These are phyloP conservation scores for Montipora efflorescens DNA, from an alignment of 64 coral and sea anemone species.

Conservation along the genomic window DNA sequence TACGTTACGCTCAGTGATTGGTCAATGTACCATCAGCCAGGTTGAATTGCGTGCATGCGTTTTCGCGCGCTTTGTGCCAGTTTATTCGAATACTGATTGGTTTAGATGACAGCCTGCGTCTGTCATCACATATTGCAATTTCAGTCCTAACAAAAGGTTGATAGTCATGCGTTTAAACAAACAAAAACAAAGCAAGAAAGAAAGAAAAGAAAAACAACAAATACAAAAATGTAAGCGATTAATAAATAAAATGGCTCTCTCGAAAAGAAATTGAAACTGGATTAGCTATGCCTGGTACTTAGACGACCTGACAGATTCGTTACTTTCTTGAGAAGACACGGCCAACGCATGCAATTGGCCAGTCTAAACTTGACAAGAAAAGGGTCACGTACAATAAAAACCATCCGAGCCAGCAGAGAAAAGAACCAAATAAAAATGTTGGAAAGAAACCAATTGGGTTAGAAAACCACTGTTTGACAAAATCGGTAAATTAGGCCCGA, in stretches of 20 bases:
- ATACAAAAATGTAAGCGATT: too few relatives aligned
- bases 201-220: too few relatives aligned
- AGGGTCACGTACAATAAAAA: background rate
- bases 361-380: background rate
- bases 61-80: background rate
- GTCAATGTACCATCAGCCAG: background rate
- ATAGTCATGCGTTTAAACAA: too few relatives aligned
- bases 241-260: background rate
- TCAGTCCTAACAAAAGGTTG: too few relatives aligned
- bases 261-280: background rate
- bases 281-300: background rate
- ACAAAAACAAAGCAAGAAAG: too few relatives aligned
- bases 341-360: background rate
- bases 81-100: background rate
- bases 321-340: background rate
- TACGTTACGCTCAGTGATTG: background rate
- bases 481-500: too few relatives aligned
- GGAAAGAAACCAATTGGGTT: background rate
- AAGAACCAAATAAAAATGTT: background rate
- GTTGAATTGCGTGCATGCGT: background rate
- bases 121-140: too few relatives aligned
- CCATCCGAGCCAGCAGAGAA: background rate
- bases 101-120: background rate
- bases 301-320: background rate
- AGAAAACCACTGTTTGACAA: too few relatives aligned